phyloP scores from a whole-genome alignment of 2,888 invertebrate species.

The Aelia acuminata region DNA sequence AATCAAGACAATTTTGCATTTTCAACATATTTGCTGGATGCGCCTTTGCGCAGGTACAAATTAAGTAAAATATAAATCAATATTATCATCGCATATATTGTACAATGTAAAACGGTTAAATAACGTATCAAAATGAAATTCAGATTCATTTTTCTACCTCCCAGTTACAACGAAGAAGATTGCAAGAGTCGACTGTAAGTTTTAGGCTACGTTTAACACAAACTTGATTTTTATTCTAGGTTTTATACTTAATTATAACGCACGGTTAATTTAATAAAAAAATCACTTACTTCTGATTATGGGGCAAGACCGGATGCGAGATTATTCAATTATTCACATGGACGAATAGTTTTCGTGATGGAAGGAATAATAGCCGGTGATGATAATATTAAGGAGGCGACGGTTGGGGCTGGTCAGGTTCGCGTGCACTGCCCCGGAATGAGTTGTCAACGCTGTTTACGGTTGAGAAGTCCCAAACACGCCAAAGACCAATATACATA shows the following conservation, averaged over 20 bases:
- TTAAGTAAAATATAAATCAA: too few relatives aligned
- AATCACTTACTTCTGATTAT: background rate
- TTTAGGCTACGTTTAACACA: background rate
- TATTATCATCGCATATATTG: too few relatives aligned
- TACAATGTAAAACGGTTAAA: too few relatives aligned
- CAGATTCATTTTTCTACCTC: too few relatives aligned
- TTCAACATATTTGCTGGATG: too few relatives aligned
- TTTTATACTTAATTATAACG: background rate
- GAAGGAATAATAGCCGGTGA: slow-evolving; percentile 42
- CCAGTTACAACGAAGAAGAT: too few relatives aligned
- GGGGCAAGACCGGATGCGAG: background rate
- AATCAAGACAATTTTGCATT: too few relatives aligned
- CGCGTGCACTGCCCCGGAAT: background rate
- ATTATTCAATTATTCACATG: slow-evolving; percentile 7
- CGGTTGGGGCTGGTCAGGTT: slow-evolving; percentile 32
- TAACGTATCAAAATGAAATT: too few relatives aligned
- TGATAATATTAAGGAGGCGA: slow-evolving; percentile 29
- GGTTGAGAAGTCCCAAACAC: slow-evolving; percentile 20
- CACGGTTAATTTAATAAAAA: background rate
- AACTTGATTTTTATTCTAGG: background rate
- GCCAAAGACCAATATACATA: slow-evolving; percentile 54
- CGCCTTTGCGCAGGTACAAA: too few relatives aligned
- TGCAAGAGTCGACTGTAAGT: too few relatives aligned
- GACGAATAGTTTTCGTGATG: background rate
- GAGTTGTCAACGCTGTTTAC: slow-evolving; percentile 54